Evolutionary conservation across 1,140 invertebrate species (phyloP), one percentile per base, ranked within the genome.

Genomic region (Dryas iulia): DNA sequence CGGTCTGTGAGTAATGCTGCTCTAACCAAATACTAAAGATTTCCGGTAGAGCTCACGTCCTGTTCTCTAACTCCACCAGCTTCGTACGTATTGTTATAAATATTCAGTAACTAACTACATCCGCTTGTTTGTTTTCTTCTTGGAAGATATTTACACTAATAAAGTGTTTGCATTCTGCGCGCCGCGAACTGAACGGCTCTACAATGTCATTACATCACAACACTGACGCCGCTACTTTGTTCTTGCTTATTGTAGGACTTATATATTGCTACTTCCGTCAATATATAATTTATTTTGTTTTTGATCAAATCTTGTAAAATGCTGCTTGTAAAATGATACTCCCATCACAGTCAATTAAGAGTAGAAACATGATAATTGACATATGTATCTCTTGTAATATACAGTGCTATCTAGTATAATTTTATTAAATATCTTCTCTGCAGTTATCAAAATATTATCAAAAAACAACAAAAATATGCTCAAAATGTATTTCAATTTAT

Each of bases 111-210:
- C 12, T 18, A 47, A 26, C 39, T 57, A 65, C 62, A 65, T 65
- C 53, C 62, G 62, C 23, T 14, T 18, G 31, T 56, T 65, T 65
- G 62, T 65, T 65, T 65, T 57, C 62, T 65, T 25, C 25, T 39
- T 33, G 14, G 10, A 61, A 8, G 28, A 21, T 65, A 65, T 65
- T 65, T 57, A 65, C 62, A 65, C 33, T 35, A 64, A 31, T 65
- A 53, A 5, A 30, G 14, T 65, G 26, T 65, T 39, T 62, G 26
- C 60, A 62, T 52, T 62, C 30, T 59, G 57, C 56, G 57, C 56
- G 7, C n/a, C 33, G 21, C 30, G 57, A 30, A 59, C 23, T 21
- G 26, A 23, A 3, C 0, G 47, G 24, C 11, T 33, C 54, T 35
- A 57, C 31, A 39, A n/a, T 57, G 53, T 65, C 26, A 26, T 57